Base-by-base conservation (phyloP, 2,888 invertebrate species). In the Gandaritis pyraliata region DNA sequence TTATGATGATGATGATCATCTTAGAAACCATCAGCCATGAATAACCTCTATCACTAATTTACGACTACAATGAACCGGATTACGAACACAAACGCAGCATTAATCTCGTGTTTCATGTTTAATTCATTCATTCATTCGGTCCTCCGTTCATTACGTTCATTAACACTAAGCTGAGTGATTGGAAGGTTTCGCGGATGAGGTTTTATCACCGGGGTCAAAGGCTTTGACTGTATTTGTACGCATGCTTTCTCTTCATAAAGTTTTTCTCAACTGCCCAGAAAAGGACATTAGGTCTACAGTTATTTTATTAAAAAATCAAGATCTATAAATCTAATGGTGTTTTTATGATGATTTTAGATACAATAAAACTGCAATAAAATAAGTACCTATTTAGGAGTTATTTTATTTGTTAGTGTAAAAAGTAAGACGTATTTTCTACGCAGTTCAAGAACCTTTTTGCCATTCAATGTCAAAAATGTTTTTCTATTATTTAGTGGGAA, bases 81-180 rank as follows among this genome's bases (percentile, higher is more conserved):
- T 49, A 58, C 45, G 54, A 50, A 63, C 54, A 55, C 58, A 58
- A 58, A 50, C 59, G n/a, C 33, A 15, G 48, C 41, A 53, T 53
- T 53, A 63, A 58, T 51, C 54, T 29, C 62, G 43, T 58, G 58
- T 63, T 51, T 43, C 54, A 63, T 63, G 58, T 55, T 47, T 63
- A 46, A 63, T 63, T 63, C 63, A 63, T 63, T 55, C 56, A 49
- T 57, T 62, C 53, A 62, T 50, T 63, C 63, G 36, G 50, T 63
- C 58, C 55, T 55, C 47, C 47, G 50, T 58, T 63, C 46, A 54
- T 62, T 62, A 50, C 62, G 46, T 41, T 41, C 54, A 53, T 55
- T 63, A 54, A 46, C 54, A 58, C 62, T 58, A 46, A 58, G 53
- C 54, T 58, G 62, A 62, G 62, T 53, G 62, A 62, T 62, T 54